A percentile compares a stretch with the other conserved stretches of the same genome.
Evolutionary conservation across 2,113 vertebrate genomes (phyloP).

Genomic region (Calyptomena viridis): DNA sequence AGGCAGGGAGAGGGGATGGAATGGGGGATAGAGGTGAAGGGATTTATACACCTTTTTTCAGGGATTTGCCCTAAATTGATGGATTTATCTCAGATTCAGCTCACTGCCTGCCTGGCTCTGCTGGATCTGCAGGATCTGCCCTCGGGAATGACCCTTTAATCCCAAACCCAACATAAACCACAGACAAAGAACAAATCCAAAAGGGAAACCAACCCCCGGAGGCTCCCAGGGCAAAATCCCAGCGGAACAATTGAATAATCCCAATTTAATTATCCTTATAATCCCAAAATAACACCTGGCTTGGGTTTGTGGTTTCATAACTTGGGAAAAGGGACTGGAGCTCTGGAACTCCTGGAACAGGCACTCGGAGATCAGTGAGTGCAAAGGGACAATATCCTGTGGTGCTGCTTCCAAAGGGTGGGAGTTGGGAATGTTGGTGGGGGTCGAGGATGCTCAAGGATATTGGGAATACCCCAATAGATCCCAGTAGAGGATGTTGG

Average conservation of each 20-base stretch:
- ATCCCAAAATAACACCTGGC: neutral
- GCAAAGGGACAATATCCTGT: too few species aligned
- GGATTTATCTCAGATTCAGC: neutral
- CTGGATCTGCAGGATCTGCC: neutral
- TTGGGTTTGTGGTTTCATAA: neutral
- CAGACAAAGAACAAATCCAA: neutral
- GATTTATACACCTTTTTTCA: neutral
- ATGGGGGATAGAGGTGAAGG: neutral
- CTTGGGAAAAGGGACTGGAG: neutral
- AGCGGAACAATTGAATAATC: neutral
- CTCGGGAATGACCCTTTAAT: neutral
- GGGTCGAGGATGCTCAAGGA: accelerated
- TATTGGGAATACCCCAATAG: accelerated
- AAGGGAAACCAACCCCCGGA: neutral
- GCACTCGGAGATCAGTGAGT: too few species aligned
- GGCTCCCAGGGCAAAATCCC: neutral
- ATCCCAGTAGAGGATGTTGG: neutral
- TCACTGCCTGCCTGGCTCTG: neutral
- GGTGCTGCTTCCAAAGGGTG: neutral
- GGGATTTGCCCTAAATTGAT: neutral
- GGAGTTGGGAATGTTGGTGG: neutral
- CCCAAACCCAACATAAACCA: neutral
- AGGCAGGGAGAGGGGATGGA: neutral
- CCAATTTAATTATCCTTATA: neutral
- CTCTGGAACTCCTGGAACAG: neutral